Base-by-base conservation (phyloP, 2,113 vertebrate species). In the Tursiops truncatus region DNA sequence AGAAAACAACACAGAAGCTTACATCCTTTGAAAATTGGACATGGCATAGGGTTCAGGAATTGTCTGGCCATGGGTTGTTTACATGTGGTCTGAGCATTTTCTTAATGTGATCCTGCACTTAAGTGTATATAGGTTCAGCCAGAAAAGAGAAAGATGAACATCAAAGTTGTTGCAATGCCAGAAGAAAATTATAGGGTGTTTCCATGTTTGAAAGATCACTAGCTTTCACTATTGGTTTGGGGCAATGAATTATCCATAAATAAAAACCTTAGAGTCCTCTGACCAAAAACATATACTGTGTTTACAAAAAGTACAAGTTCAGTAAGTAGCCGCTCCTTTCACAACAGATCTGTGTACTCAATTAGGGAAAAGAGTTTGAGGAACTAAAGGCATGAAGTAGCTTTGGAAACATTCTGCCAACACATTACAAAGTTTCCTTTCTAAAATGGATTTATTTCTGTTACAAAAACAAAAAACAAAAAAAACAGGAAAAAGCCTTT, bases 171-270 rank as follows among this genome's bases (percentile, higher is more conserved):
- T 98, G 67, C 83, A 74, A 96, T 98, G 98, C 97, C 98, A 98
- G 94, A 94, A 96, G 98, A 68, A 98, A 99, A 99, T 99, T 98
- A 98, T 83, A 99, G 99, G 98, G 98, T 87, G 98, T 99, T 99
- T 98, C 98, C 98, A 97, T 97, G 95, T 98, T 98, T 98, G 94
- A 98, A 97, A 98, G 98, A 98, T 99, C 98, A 98, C 98, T 98
- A 98, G 98, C 79, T 98, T 99, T 98, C 97, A 97, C 96, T 98
- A 98, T 98, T 98, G 97, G 95, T 97, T 98, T 98, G 91, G 96
- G 93, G 97, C 97, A 98, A 98, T 98, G 98, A 98, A 98, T 98
- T 98, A 98, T 97, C 97, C 98, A 97, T 98, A 98, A 98, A 98
- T 93, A 98, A 97, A 97, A 97, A 86, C 53, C 38, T 86, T 98